Evolutionary conservation across 1,140 invertebrate species (phyloP), one percentile per base, ranked within the genome.

Genomic region (Drosophila murphyi): DNA sequence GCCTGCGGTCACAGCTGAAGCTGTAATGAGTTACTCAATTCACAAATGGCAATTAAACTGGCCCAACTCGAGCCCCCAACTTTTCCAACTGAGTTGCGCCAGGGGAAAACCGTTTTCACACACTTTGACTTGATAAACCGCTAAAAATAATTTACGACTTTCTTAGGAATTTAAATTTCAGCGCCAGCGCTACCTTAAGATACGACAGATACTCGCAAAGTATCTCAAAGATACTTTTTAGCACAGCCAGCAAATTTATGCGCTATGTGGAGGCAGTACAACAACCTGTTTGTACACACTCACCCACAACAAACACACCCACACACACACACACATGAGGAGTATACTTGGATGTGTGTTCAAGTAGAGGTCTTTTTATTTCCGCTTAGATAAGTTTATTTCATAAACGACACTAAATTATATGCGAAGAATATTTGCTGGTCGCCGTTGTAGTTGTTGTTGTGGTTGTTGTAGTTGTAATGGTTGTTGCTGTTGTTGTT

Each of bases 101-200:
- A 52, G 47, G 50, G 59, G 52, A 63, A 35, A 73, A 41, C 47
- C 43, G 34, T 73, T 80, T 80, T 85, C 73, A 72, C 63, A 74
- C 51, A 60, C 70, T 61, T 78, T 89, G 85, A 89, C 78, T 81
- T 81, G 71, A 81, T 88, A 88, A 85, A 85, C 85, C 85, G 69
- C 86, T 90, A 90, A 86, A 89, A 89, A 89, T 89, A 89, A 89
- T 89, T 90, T 89, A 89, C 86, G 86, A 90, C 81, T 81, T 89
- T 81, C 78, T 72, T 64, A 69, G 78, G 86, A 89, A 89, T 89
- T 89, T 89, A 90, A 89, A 89, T 89, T 85, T 89, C 76, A 79
- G 74, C 85, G 80, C 85, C 85, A 59, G 59, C 80, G 43, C 47
- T 48, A 55, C 62, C 61, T 64, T 3, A 8, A 37, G 37, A 56